Conservation (phyloP, 2,797 vertebrate species). For the Microctenopoma stevenorrisi region DNA sequence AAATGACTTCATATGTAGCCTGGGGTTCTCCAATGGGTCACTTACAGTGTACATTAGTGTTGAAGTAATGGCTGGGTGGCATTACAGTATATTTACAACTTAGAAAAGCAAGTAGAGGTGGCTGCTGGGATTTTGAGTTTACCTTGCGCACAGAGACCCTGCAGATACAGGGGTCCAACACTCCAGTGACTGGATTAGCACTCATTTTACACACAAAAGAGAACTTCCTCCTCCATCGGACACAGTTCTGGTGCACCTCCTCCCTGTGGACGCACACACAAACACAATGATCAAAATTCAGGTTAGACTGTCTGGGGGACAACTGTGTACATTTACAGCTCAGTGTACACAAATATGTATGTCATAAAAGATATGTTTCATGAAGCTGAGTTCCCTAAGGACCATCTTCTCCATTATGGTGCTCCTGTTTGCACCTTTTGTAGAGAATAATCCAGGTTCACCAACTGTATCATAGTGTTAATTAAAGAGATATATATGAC, state of each 20-base stretch:
- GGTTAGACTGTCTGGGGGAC: background rate
- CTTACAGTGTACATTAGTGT: too few species aligned
- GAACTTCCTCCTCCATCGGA: slow-evolving; percentile 93
- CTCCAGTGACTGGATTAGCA: slow-evolving; percentile 89
- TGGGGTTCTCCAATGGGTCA: too few species aligned
- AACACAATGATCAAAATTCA: slow-evolving; percentile 22
- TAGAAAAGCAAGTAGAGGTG: background rate
- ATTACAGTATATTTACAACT: background rate
- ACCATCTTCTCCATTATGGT: background rate
- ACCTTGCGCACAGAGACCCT: slow-evolving; percentile 96
- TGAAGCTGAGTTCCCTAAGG: background rate
- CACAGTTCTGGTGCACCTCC: slow-evolving; percentile 96
- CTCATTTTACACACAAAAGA: slow-evolving; percentile 96
- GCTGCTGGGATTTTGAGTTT: slow-evolving; percentile 51
- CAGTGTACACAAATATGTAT: too few species aligned
- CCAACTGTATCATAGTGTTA: background rate
- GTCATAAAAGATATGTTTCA: too few species aligned
- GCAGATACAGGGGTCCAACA: slow-evolving; percentile 93
- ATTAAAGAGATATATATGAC: too few species aligned
- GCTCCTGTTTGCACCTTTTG: background rate
- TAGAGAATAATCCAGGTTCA: background rate
- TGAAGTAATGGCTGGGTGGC: background rate
- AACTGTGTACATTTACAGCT: slow-evolving; percentile 1
- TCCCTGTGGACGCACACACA: slow-evolving; percentile 78
- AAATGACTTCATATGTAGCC: too few species aligned